Percentiles rank a stretch among this genome's conserved stretches.
phyloP scores from a whole-genome alignment of 1,140 invertebrate genomes.

The Lepidurus arcticus region DNA sequence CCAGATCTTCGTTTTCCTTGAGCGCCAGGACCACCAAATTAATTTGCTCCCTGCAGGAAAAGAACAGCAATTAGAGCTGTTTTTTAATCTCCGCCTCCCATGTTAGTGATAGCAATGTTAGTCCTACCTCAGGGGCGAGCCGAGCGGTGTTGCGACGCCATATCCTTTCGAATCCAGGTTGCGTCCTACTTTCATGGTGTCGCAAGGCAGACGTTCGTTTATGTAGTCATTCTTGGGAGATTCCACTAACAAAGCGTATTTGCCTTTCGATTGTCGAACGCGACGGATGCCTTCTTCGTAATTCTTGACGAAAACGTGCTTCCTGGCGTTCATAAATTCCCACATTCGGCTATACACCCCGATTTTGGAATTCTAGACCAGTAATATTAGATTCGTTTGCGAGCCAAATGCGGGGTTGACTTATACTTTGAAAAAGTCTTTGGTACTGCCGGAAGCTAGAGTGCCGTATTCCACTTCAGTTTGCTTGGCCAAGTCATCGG shows the following conservation, averaged over 20 bases:
- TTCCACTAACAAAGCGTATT: constrained; percentile 91
- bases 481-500: constrained; percentile 87
- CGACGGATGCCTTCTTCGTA: constrained; percentile 79
- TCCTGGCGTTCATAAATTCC: constrained; percentile 84
- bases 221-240: constrained; percentile 91
- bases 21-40: constrained; percentile 86
- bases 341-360: constrained; percentile 89
- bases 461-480: constrained; percentile 94
- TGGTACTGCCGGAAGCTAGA: constrained; percentile 75
- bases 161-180: constrained; percentile 91
- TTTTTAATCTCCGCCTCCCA: not conserved
- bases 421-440: constrained; percentile 83
- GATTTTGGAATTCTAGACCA: constrained; percentile 75
- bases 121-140: constrained; percentile 76
- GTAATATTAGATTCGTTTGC: constrained; percentile 28
- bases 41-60: constrained; percentile 65
- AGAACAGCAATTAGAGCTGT: constrained; percentile 25
- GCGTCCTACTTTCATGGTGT: constrained; percentile 89
- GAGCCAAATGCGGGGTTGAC: not conserved
- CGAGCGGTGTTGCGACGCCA: constrained; percentile 83
- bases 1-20: constrained; percentile 86
- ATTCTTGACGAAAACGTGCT: constrained; percentile 71
- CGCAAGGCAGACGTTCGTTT: constrained; percentile 86
- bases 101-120: not conserved
- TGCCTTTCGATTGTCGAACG: constrained; percentile 75